Conservation (phyloP, 2,797 vertebrate genomes). For the Glossophaga mutica region DNA sequence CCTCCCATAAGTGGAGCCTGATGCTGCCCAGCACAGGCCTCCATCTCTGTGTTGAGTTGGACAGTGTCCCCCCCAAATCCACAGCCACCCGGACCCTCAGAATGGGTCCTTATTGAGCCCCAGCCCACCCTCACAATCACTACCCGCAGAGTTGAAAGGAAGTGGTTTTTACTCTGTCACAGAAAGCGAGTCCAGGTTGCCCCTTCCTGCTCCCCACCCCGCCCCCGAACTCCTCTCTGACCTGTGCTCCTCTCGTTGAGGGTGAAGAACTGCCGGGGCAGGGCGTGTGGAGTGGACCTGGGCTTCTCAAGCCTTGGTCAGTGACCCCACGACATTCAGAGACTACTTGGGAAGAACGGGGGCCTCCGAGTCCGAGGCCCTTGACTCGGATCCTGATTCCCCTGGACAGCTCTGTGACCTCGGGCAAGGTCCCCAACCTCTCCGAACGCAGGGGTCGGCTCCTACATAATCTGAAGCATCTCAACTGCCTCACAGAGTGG, state of each 20-base stretch:
- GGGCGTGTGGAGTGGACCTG: not conserved
- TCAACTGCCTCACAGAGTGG: not conserved
- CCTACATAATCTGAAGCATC: not conserved
- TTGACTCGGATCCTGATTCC: not conserved
- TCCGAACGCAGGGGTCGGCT: not conserved
- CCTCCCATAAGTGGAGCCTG: not conserved
- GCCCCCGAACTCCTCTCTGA: not conserved
- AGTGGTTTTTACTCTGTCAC: not conserved
- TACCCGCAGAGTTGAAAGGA: not conserved
- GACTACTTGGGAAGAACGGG: not conserved
- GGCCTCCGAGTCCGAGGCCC: not conserved
- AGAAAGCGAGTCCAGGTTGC: not conserved
- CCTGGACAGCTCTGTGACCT: not conserved
- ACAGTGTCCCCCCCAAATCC: not conserved
- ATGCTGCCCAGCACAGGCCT: not conserved
- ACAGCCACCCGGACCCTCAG: not conserved
- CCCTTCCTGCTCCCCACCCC: accelerated
- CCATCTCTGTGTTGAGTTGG: no score
- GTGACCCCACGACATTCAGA: not conserved
- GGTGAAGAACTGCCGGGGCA: not conserved
- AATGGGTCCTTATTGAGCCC: no score
- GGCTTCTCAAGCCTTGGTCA: not conserved
- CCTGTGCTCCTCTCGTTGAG: accelerated
- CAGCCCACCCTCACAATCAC: not conserved
- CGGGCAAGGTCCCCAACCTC: not conserved